These are phyloP conservation scores for Plumapathes pennacea DNA, from an alignment of 92 coral and sea anemone species.

Conservation along the genomic window DNA sequence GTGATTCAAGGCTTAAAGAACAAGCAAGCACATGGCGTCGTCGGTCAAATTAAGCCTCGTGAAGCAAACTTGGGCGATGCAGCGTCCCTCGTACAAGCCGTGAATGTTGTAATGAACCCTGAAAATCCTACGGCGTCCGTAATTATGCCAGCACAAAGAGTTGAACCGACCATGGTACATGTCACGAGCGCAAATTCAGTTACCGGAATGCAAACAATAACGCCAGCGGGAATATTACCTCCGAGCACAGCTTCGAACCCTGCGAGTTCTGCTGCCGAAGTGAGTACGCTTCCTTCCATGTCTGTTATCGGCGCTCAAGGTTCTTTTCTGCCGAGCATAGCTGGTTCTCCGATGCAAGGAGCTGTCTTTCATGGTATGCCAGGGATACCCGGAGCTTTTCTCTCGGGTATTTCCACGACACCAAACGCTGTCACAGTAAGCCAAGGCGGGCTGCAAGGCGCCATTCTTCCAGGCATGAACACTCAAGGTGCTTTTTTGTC, in stretches of 20 bases:
- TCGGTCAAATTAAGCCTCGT: conserved; percentile 41
- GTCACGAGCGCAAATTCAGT: conserved; percentile 26
- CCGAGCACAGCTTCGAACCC: conserved; percentile 24
- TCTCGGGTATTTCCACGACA: conserved; percentile 57
- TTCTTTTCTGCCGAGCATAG: conserved; percentile 49
- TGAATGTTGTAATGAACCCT: conserved; percentile 27
- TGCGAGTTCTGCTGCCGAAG: conserved; percentile 37
- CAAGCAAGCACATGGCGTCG: conserved; percentile 67
- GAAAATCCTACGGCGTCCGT: conserved; percentile 35
- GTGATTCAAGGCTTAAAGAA: conserved; percentile 77
- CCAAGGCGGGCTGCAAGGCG: conserved; percentile 60
- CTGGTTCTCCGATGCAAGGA: conserved; percentile 37
- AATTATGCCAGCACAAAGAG: conserved; percentile 25
- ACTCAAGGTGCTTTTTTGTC: conserved; percentile 74
- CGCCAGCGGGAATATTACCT: conserved; percentile 15
- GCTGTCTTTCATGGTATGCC: conserved; percentile 60
- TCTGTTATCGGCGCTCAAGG: conserved; percentile 65
- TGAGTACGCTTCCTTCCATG: conserved; percentile 41
- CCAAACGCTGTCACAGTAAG: conserved; percentile 48
- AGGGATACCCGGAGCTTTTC: conserved; percentile 50
- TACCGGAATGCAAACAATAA: conserved; percentile 7
- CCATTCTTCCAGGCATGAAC: conserved; percentile 70
- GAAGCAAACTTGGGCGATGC: conserved; percentile 42
- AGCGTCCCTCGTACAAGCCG: conserved; percentile 37
- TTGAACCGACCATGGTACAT: conserved; percentile 33